Evolutionary conservation across 92 coral and sea anemone genomes (phyloP).

Genomic region (Phenganax subtilis): DNA sequence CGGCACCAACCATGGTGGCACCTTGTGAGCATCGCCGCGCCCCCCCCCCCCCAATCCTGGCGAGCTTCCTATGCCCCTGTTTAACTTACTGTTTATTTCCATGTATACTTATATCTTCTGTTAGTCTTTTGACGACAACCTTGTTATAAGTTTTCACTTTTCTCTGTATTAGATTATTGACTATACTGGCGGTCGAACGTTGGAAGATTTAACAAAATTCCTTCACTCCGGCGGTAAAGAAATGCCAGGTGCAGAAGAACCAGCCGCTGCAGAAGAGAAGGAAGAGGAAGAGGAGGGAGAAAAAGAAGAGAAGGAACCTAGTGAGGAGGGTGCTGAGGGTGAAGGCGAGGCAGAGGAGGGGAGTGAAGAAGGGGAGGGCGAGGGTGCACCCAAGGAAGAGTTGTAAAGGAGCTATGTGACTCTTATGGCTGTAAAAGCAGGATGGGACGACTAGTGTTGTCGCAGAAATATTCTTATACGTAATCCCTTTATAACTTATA

Average conservation of each 20-base stretch:
- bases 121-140: neutral
- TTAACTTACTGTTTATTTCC: no score
- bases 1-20: no score
- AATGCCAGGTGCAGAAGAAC: constrained; percentile 44
- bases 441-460: neutral
- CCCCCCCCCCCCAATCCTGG: no score
- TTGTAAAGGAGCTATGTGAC: constrained; percentile 49
- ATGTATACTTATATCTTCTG: neutral
- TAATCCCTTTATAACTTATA: constrained; percentile 34
- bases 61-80: no score
- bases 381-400: constrained; percentile 59
- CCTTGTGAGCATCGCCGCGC: no score
- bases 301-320: constrained; percentile 48
- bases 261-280: constrained; percentile 58
- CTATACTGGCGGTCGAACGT: constrained; percentile 89
- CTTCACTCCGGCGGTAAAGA: constrained; percentile 84
- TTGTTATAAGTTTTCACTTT: neutral
- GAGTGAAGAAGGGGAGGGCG: constrained; percentile 22
- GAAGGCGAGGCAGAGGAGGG: constrained; percentile 46
- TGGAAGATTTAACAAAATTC: constrained; percentile 83
- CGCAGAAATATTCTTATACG: constrained; percentile 18
- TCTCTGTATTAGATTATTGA: constrained; percentile 63
- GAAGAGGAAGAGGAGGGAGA: constrained; percentile 60
- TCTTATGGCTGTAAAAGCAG: neutral
- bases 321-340: constrained; percentile 49